phyloP scores from a whole-genome alignment of 2,888 invertebrate genomes.

The Hymenopus coronatus region DNA sequence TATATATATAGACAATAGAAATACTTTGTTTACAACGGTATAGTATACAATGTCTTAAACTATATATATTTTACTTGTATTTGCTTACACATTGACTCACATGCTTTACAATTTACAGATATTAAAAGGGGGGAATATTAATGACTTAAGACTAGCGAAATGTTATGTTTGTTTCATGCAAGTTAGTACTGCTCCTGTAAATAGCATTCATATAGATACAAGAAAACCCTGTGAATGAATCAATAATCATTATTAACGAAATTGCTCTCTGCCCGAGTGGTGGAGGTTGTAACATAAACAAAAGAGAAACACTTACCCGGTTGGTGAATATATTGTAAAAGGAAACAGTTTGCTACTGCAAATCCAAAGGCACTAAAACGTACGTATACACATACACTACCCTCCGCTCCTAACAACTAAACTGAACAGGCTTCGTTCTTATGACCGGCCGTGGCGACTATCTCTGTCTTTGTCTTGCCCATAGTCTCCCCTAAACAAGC shows the following conservation, averaged over 20 bases:
- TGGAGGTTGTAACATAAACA: not conserved
- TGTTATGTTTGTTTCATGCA: not conserved
- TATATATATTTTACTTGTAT: not conserved
- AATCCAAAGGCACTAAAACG: not conserved
- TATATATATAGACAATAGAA: not conserved
- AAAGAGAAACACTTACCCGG: not conserved
- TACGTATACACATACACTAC: not conserved
- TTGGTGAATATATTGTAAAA: not conserved
- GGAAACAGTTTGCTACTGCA: slow-evolving; percentile 6
- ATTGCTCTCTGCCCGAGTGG: not conserved
- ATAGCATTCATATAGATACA: not conserved
- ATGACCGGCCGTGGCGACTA: not conserved
- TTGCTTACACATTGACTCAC: not conserved
- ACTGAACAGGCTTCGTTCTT: slow-evolving; percentile 12
- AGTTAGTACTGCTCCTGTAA: not conserved
- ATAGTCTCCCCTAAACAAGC: not conserved
- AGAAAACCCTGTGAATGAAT: not conserved
- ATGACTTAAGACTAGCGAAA: not conserved
- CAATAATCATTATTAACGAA: not conserved
- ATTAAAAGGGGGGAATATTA: not conserved
- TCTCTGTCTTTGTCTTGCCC: not conserved
- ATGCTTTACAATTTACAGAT: not conserved
- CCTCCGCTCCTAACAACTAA: not conserved
- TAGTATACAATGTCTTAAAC: not conserved
- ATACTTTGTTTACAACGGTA: not conserved